Evolutionary conservation across 2,888 invertebrate genomes (phyloP), one percentile per base, ranked within the genome.

Genomic region (Agonum fuliginosum): DNA sequence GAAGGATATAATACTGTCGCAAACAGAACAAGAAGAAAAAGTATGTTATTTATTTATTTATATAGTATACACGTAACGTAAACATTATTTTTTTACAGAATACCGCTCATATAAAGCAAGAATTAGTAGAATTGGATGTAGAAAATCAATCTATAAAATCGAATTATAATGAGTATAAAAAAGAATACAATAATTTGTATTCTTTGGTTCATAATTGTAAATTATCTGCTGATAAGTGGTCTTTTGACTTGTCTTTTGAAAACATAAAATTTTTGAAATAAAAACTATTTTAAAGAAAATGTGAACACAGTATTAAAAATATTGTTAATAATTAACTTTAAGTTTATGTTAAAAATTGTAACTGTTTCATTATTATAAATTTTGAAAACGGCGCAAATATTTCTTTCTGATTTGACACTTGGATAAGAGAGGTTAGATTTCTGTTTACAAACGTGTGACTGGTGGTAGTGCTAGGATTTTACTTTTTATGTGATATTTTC

Each of bases 101-200:
- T 10, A 24, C 14, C 24, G 17, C 12, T 27, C 62, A 46, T 41
- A 14, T 43, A 10, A 20, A 27, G 8, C 43, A 74, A 14, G 65
- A 74, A 65, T 43, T 34, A 24, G 30, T 19, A 24, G 46, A 62
- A 58, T 17, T 74, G 22, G 74, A 74, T 27, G 58, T 30, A n/a
- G 30, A 62, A 46, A 27, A 46, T 17, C 20, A 14, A 14, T 22
- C 37, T 12, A 5, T 65, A 3, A 46, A 74, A 27, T 62, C 30
- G 34, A 65, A 74, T 1, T 27, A 30, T 30, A 17, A 0, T 6
- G 30, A 62, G 1, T 8, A 27, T 10, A 14, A 20, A 10, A 41
- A 67, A 41, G 6, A 37, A 1, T 4, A 5, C n/a, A 67, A n/a
- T 8, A 14, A 41, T 22, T 20, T 67, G 12, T 10, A 67, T 19